Conservation (phyloP, 1,140 invertebrate species). For the Proales similis region DNA sequence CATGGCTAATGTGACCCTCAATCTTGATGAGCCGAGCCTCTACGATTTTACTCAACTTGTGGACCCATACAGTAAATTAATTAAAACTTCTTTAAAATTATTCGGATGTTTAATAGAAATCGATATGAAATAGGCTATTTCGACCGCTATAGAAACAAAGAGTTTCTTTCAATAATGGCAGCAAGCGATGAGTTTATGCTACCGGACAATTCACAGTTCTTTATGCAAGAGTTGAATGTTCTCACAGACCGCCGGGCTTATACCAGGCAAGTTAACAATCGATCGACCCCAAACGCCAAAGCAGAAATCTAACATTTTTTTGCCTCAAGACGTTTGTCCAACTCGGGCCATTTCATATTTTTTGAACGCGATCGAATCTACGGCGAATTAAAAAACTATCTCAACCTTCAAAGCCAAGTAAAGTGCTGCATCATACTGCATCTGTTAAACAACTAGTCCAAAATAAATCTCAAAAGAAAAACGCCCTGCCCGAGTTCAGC, state of each 20-base stretch:
- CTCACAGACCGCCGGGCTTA: neutral
- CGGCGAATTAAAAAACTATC: conserved; percentile 16
- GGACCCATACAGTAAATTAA: conserved; percentile 15
- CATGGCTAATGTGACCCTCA: neutral
- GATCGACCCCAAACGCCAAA: too few species aligned
- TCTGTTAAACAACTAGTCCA: too few species aligned
- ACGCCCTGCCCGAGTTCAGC: neutral
- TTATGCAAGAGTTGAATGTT: conserved; percentile 9
- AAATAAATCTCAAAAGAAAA: neutral
- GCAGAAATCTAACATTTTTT: too few species aligned
- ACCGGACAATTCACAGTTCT: conserved; percentile 4
- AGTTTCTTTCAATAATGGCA: conserved; percentile 7
- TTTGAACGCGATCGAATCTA: neutral
- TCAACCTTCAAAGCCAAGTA: too few species aligned
- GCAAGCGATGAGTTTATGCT: conserved; percentile 19
- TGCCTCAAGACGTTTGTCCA: conserved; percentile 3
- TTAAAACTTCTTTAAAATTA: neutral
- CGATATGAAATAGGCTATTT: conserved; percentile 5
- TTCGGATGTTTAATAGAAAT: neutral
- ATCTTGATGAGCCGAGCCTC: conserved; percentile 5
- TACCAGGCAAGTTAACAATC: too few species aligned
- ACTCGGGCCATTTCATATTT: neutral
- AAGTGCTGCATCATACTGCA: too few species aligned
- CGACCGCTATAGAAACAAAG: neutral
- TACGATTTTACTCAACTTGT: conserved; percentile 11